A percentile compares a stretch with the other conserved stretches of the same genome.
phyloP scores from a whole-genome alignment of 1,140 invertebrate genomes.

The Drosophila obscura region DNA sequence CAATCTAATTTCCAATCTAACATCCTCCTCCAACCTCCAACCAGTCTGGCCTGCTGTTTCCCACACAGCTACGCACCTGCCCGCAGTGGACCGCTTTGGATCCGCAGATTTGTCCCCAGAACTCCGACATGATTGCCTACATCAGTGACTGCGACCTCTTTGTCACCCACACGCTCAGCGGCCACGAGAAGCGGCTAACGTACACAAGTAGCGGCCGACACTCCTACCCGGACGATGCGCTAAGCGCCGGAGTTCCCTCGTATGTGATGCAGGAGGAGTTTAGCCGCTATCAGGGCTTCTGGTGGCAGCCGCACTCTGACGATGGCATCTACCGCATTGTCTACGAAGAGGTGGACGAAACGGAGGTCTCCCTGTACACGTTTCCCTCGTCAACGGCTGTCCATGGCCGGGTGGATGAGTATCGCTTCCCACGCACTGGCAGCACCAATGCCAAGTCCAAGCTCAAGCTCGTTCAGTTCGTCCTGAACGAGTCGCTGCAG shows the following conservation, averaged over 20 bases:
- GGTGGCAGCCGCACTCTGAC: constrained; percentile 95
- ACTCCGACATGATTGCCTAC: constrained; percentile 94
- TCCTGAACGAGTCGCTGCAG: constrained; percentile 87
- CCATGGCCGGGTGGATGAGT: constrained; percentile 93
- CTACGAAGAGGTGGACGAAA: constrained; percentile 98
- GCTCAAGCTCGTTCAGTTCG: constrained; percentile 95
- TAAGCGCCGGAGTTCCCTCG: constrained; percentile 95
- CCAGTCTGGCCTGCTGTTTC: constrained; percentile 88
- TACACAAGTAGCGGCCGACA: constrained; percentile 91
- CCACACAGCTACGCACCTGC: constrained; percentile 88
- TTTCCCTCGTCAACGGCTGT: constrained; percentile 91
- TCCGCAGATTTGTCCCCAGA: constrained; percentile 95
- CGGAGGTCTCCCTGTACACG: constrained; percentile 95
- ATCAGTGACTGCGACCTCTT: constrained; percentile 96
- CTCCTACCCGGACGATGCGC: constrained; percentile 90
- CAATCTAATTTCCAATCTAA: not conserved
- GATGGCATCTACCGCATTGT: constrained; percentile 94
- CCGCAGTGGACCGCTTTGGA: constrained; percentile 89
- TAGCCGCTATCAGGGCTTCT: constrained; percentile 96
- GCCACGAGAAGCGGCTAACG: constrained; percentile 90
- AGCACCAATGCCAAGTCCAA: constrained; percentile 94
- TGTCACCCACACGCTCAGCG: constrained; percentile 91
- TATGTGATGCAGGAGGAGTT: constrained; percentile 99
- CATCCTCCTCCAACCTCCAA: constrained; percentile 51
- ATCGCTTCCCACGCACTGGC: constrained; percentile 95